Evolutionary conservation across 2,888 invertebrate species (phyloP), one percentile per base, ranked within the genome.

Genomic region (Tetragonisca angustula): DNA sequence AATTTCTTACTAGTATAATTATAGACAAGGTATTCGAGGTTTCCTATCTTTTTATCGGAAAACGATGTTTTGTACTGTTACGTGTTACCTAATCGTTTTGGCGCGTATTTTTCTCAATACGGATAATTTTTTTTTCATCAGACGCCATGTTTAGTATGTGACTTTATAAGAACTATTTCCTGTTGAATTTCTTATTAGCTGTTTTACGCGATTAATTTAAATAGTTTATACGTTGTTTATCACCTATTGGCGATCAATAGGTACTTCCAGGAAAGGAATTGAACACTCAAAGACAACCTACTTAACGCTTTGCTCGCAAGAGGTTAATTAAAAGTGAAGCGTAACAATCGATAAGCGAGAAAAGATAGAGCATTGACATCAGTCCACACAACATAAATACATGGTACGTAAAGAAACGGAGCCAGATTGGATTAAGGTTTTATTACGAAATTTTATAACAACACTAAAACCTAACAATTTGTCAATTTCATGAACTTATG

Each of bases 311-410:
- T 52, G 6, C 64, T 59, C 17, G 32, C 15, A n/a, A 61, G 9
- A 49, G 27, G 17, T 50, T 69, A 76, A 69, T 68, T 69, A 69
- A 59, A 61, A 50, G n/a, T n/a, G 27, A 59, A 32, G n/a, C 54
- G 54, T 24, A 13, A 15, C 5, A 75, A 67, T 24, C 67, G 27
- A 75, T 54, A 43, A 17, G 52, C 19, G 19, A n/a, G n/a, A 24
- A 74, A 64, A n/a, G 24, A 24, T 52, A n/a, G 17, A 13, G 4
- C 64, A 27, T 36, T 4, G 52, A 62, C n/a, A 52, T 13, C 4
- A 27, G 24, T n/a, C 4, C 5, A 50, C 21, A 17, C 21, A 24
- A 5, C 56, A 59, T n/a, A 43, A 43, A 43, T 43, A 43, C 2
- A 9, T 43, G 43, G 43, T 9, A 13, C 5, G 2, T 59, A n/a